Base-by-base conservation (phyloP, 1,140 invertebrate genomes). In the Sycophila sp. region DNA sequence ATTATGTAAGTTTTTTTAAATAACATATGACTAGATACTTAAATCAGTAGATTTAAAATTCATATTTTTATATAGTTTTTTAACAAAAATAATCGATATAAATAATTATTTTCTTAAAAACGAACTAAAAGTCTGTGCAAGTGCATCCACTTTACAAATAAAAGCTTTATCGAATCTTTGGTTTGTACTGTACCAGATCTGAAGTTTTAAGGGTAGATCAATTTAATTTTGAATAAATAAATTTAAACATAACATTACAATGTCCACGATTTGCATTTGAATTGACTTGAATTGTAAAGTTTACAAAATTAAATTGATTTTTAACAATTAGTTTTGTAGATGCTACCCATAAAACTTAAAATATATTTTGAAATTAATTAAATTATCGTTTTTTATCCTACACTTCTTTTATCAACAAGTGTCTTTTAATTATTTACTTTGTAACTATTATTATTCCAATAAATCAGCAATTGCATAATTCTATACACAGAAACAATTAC, bases 121-220 rank as follows among this genome's bases (percentile, higher is more conserved):
- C n/a, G n/a, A n/a, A n/a, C n/a, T n/a, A n/a, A n/a, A n/a, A n/a
- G n/a, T n/a, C n/a, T n/a, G n/a, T n/a, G n/a, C n/a, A n/a, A n/a
- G n/a, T n/a, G n/a, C n/a, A n/a, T n/a, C n/a, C n/a, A n/a, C n/a
- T n/a, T n/a, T n/a, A n/a, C n/a, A n/a, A n/a, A n/a, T n/a, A n/a
- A n/a, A n/a, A 56, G 36, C 32, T 69, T 42, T 34, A 42, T 55
- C 2, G n/a, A 28, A 45, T 58, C 15, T 62, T 55, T 66, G 53
- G n/a, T 65, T 71, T 71, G 53, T 66, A 71, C 69, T 65, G 34
- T 60, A 36, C 38, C 28, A 45, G 59, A 70, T 19, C 19, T 40
- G 11, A 60, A 42, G 4, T 63, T 45, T 69, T 8, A 69, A 55
- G 19, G 40, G 7, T 59, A 2, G 11, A 69, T 69, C n/a, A n/a